Evolutionary conservation across 2,797 vertebrate genomes (phyloP), one percentile per base, ranked within the genome.

Genomic region (Myotis myotis): DNA sequence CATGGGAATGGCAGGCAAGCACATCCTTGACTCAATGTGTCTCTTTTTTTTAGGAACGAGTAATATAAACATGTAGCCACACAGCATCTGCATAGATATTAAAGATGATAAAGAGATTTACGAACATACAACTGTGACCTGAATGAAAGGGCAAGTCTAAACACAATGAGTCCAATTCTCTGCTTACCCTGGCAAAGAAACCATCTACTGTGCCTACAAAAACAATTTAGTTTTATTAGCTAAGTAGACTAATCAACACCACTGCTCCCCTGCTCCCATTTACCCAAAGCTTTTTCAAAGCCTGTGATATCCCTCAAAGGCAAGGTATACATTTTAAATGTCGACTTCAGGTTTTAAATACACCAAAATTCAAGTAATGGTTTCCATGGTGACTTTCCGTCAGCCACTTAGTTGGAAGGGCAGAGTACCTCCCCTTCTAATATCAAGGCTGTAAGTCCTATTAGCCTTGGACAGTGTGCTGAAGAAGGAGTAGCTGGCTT

Each of bases 141-240:
- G 80, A 96, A 89, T 82, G 85, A 89, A 89, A 96, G 93, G 86
- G 91, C 97, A 94, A 93, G 96, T 96, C 96, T 95, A 89, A 98
- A 97, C 97, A 97, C 60, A 97, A 82, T 68, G 91, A 93, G 91
- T 44, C 30, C 94, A 66, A 28, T 96, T 98, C 92, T 94, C 93
- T 97, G 75, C 96, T 98, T 64, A 94, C 28, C 66, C 60, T 96
- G 91, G 87, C 92, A 95, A 80, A 88, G 86, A 95, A 93, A 86
- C 51, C 68, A 93, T 85, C 68, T 68, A 91, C 83, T 49, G 79
- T 87, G 74, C 38, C 6, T 89, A 89, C 91, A 96, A 93, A 96
- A 90, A 36, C 91, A 92, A 49, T 93, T 97, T 74, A 83, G 60
- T 95, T 96, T 96, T 95, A 92, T 90, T 96, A 95, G 87, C 84